Evolutionary conservation across 2,113 vertebrate species (phyloP).

Genomic region (Pedionomus torquatus): DNA sequence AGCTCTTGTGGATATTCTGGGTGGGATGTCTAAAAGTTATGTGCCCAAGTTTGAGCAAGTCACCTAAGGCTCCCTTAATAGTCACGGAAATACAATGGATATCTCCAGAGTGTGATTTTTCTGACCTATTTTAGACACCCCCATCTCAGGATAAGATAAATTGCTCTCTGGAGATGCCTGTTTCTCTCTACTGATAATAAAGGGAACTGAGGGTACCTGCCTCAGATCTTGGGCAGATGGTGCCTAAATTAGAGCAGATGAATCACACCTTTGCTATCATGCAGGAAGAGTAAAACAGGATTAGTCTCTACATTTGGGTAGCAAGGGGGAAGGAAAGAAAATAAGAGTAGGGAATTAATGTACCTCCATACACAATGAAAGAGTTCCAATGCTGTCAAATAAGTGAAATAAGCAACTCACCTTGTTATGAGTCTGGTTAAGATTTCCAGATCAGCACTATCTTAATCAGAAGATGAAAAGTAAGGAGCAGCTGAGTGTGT

Average conservation of each 20-base stretch:
- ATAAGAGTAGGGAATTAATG: background rate
- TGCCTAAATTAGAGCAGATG: slow-evolving; percentile 46
- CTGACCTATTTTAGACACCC: background rate
- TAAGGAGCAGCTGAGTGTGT: background rate
- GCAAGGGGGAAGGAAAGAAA: background rate
- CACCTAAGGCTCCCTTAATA: background rate
- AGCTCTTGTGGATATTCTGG: background rate
- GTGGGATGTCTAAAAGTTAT: background rate
- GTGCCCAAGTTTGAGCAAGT: background rate
- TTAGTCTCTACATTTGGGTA: background rate
- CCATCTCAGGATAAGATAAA: background rate
- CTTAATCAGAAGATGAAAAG: background rate
- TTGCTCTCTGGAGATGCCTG: slow-evolving; percentile 10
- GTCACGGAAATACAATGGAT: background rate
- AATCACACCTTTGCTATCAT: slow-evolving; percentile 20
- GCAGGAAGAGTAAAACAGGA: background rate
- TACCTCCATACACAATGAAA: background rate
- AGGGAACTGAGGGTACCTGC: background rate
- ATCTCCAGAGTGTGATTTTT: slow-evolving; percentile 31
- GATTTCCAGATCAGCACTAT: background rate
- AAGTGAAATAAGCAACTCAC: too few species aligned
- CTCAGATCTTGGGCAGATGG: slow-evolving; percentile 42
- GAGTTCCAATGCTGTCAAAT: background rate
- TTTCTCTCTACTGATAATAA: background rate
- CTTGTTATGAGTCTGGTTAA: background rate